These are phyloP conservation scores for Lymantria monacha DNA, from an alignment of 2,888 invertebrate species.

Conservation along the genomic window DNA sequence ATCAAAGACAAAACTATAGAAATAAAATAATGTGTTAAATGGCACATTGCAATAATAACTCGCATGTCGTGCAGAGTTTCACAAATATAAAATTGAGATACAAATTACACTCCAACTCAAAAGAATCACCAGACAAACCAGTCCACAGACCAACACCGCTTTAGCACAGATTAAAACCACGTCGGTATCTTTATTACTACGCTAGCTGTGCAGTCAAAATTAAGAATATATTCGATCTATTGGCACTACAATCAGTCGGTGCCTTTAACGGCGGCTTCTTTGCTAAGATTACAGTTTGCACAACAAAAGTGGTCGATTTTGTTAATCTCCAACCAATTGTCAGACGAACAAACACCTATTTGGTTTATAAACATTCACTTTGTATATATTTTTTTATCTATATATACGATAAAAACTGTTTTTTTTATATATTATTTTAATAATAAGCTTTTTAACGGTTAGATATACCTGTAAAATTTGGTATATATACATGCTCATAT, in stretches of 20 bases:
- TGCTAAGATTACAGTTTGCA: constrained; percentile 50
- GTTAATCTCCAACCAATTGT: constrained; percentile 54
- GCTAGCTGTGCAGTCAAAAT: no score
- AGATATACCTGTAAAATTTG: background rate
- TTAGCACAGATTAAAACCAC: no score
- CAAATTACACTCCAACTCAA: no score
- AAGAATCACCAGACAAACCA: no score
- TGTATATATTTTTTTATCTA: constrained; percentile 2
- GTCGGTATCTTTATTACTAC: no score
- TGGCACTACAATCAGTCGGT: constrained; percentile 7
- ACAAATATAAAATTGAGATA: no score
- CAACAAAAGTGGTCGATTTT: constrained; percentile 47
- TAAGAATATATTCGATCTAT: background rate
- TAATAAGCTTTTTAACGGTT: background rate
- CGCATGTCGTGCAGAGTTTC: no score
- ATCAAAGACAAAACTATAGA: no score
- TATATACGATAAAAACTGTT: background rate
- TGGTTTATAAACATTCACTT: constrained; percentile 49
- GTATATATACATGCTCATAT: no score
- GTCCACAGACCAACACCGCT: no score
- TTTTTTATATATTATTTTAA: background rate
- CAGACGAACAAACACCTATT: constrained; percentile 47
- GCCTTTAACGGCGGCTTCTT: constrained; percentile 37
- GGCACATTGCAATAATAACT: no score
- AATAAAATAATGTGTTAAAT: no score